A percentile compares a stretch with the other conserved stretches of the same genome.
Evolutionary conservation across 2,888 invertebrate genomes (phyloP).

Genomic region (Panopea generosa): DNA sequence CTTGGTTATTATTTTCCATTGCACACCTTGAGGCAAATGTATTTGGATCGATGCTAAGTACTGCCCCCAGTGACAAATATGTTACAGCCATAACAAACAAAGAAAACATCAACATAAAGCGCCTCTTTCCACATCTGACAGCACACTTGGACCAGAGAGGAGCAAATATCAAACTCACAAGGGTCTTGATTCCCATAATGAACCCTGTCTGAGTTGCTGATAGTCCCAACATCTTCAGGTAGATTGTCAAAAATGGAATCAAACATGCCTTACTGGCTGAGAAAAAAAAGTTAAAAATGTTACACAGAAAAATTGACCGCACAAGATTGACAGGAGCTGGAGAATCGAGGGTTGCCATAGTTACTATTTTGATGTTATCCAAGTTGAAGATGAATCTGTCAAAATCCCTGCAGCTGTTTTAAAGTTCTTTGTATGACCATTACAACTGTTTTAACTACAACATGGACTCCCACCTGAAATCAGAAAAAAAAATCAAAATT

Average conservation of each 20-base stretch:
- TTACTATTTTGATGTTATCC: slow-evolving; percentile 5
- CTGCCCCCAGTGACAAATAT: slow-evolving; percentile 75
- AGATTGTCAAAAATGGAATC: slow-evolving; percentile 81
- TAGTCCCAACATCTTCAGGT: slow-evolving; percentile 78
- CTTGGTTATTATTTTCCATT: background rate
- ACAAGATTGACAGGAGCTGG: slow-evolving; percentile 75
- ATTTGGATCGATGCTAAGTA: slow-evolving; percentile 61
- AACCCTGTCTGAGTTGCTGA: slow-evolving; percentile 79
- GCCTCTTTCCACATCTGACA: slow-evolving; percentile 74
- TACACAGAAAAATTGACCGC: slow-evolving; percentile 74
- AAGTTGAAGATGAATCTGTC: too few relatives aligned
- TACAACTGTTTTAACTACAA: too few relatives aligned
- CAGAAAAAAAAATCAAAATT: too few relatives aligned
- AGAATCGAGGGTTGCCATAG: slow-evolving; percentile 61
- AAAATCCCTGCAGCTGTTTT: too few relatives aligned
- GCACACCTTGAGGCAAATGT: slow-evolving; percentile 47
- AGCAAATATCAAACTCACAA: slow-evolving; percentile 77
- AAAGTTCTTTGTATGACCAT: too few relatives aligned
- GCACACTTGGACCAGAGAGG: slow-evolving; percentile 81
- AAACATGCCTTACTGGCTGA: slow-evolving; percentile 80
- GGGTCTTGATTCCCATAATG: slow-evolving; percentile 77
- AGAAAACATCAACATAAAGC: slow-evolving; percentile 77
- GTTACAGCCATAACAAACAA: slow-evolving; percentile 78
- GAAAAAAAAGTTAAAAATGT: slow-evolving; percentile 77
- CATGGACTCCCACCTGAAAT: too few relatives aligned